These are phyloP conservation scores for Cassiopea xamachana DNA, from an alignment of 30 jellyfish, hydroid and myxozoan genomes.

Conservation along the genomic window DNA sequence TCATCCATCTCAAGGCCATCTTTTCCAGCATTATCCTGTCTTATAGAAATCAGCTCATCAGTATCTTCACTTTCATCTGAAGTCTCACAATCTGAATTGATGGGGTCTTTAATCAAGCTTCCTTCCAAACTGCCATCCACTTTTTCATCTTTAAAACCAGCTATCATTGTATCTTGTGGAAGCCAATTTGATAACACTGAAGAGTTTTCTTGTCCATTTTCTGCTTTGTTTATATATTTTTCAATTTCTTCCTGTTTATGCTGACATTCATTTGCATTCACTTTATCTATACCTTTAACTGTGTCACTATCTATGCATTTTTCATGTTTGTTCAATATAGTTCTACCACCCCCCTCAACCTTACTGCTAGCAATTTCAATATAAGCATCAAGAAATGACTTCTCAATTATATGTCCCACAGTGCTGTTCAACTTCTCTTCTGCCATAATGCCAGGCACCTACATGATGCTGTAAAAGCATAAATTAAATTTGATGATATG, in stretches of 20 bases:
- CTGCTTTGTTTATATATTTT: not conserved
- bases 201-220: not conserved
- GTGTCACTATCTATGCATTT: not conserved
- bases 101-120: not conserved
- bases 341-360: not conserved
- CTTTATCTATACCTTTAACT: not conserved
- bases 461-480: not conserved
- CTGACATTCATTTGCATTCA: not conserved
- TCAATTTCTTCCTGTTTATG: not conserved
- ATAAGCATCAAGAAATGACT: constrained; percentile 38
- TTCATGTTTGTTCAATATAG: no score
- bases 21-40: not conserved
- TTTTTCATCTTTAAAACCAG: not conserved
- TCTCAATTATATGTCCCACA: constrained; percentile 3
- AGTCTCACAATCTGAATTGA: not conserved
- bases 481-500: not conserved
- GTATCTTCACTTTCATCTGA: not conserved
- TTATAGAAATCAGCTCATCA: not conserved
- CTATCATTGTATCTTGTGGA: not conserved
- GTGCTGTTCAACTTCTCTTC: not conserved
- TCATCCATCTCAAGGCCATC: not conserved
- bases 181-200: not conserved
- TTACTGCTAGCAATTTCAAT: constrained; percentile 2
- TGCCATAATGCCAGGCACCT: not conserved
- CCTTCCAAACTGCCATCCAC: not conserved